Evolutionary conservation across 2,113 vertebrate genomes (phyloP).

Genomic region (Suncus etruscus): DNA sequence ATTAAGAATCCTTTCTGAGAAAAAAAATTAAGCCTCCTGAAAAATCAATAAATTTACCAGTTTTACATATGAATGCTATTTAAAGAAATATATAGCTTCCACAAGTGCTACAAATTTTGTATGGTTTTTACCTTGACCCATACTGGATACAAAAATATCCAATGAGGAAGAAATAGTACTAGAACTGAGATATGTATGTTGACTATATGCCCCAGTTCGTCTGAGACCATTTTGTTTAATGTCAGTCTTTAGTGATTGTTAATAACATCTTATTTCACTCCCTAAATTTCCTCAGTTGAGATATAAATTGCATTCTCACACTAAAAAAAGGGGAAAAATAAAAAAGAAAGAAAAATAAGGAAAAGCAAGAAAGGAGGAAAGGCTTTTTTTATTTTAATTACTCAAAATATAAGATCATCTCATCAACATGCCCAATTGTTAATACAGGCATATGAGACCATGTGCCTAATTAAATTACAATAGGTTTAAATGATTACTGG

Average conservation of each 20-base stretch:
- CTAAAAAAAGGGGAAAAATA: too few species aligned
- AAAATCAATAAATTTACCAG: too few species aligned
- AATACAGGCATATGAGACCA: background rate
- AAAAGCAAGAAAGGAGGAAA: too few species aligned
- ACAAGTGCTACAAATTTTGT: slow-evolving; percentile 28
- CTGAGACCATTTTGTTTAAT: too few species aligned
- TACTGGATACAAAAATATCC: slow-evolving; percentile 47
- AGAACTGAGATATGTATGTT: background rate
- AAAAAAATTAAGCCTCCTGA: background rate
- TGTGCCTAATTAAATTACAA: slow-evolving; percentile 27
- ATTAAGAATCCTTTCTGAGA: slow-evolving; percentile 16
- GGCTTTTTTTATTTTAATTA: slow-evolving; percentile 6
- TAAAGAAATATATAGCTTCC: slow-evolving; percentile 51
- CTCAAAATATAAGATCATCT: slow-evolving; percentile 9
- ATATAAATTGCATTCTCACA: too few species aligned
- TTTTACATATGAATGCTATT: slow-evolving; percentile 18
- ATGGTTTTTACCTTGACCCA: background rate
- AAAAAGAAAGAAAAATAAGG: background rate
- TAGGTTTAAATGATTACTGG: background rate
- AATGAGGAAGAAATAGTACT: background rate
- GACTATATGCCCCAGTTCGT: too few species aligned
- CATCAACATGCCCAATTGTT: background rate
- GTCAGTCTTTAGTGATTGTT: too few species aligned
- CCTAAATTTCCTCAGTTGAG: too few species aligned
- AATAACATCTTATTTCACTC: too few species aligned